Percentiles rank a stretch among this genome's conserved stretches.
These are phyloP conservation scores for Drosophila recens DNA, from an alignment of 2,888 invertebrate genomes.

Conservation along the genomic window DNA sequence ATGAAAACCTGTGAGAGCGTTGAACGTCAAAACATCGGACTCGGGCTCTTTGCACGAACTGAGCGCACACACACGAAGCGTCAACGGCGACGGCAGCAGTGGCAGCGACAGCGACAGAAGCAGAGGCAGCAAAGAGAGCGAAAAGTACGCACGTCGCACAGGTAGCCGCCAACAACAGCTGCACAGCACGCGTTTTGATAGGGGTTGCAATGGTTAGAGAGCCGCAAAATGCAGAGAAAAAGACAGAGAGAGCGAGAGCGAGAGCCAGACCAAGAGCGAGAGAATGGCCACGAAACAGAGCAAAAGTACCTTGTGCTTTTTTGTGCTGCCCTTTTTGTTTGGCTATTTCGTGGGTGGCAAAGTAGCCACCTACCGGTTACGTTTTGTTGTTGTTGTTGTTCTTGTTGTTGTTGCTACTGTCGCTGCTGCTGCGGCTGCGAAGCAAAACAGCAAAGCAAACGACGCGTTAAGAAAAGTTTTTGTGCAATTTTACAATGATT, in stretches of 20 bases:
- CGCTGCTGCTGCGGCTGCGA: conserved; percentile 50
- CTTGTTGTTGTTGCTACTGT: conserved; percentile 48
- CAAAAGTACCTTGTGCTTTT: conserved; percentile 59
- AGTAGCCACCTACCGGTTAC: conserved; percentile 73
- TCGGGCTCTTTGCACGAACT: conserved; percentile 20
- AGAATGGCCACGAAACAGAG: conserved; percentile 34
- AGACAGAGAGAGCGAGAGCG: conserved; percentile 5
- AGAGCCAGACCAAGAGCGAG: background rate
- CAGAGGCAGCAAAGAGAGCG: conserved; percentile 23
- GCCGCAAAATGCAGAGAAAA: conserved; percentile 6
- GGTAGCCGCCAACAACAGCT: conserved; percentile 26
- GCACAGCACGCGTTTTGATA: conserved; percentile 44
- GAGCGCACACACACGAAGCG: conserved; percentile 35
- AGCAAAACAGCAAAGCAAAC: conserved; percentile 66
- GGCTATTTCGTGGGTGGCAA: conserved; percentile 73
- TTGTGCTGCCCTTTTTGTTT: conserved; percentile 67
- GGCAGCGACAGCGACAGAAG: conserved; percentile 19
- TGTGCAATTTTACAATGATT: conserved; percentile 21
- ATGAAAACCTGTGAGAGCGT: conserved; percentile 74
- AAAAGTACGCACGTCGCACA: conserved; percentile 20
- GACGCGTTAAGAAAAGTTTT: conserved; percentile 51
- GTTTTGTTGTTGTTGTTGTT: conserved; percentile 51
- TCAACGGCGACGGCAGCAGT: conserved; percentile 28
- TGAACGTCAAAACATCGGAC: conserved; percentile 46
- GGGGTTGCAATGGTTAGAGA: conserved; percentile 45